These are phyloP conservation scores for Hystrix brachyura DNA, from an alignment of 2,113 vertebrate species.

Conservation along the genomic window DNA sequence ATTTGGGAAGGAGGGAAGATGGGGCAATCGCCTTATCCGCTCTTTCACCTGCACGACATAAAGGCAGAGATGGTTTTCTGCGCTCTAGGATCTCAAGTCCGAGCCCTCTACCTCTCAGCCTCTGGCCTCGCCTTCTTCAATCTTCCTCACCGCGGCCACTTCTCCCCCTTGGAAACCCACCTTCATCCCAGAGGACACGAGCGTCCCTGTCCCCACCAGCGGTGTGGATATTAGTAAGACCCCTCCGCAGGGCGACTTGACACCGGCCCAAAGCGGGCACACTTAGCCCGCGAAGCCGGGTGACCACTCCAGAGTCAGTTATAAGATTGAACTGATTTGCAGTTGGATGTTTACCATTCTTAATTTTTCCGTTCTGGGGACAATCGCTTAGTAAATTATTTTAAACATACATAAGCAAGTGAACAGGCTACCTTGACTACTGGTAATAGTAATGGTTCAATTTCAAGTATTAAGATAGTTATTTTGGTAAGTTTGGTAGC, in stretches of 20 bases:
- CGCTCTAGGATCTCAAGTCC: neutral
- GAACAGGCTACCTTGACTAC: neutral
- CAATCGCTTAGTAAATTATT: neutral
- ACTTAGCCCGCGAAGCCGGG: neutral
- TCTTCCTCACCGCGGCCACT: neutral
- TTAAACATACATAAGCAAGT: neutral
- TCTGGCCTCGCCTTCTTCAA: neutral
- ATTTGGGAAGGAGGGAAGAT: neutral
- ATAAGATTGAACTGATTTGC: neutral
- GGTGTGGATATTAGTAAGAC: neutral
- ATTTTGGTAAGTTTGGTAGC: constrained; percentile 39
- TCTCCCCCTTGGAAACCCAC: neutral
- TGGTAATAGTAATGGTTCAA: neutral
- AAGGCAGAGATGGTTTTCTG: neutral
- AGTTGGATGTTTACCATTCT: neutral
- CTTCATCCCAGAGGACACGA: neutral
- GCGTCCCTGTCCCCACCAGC: neutral
- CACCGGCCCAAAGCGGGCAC: neutral
- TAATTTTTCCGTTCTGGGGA: neutral
- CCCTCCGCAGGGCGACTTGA: neutral
- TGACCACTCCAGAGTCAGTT: neutral
- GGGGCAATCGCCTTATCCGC: neutral
- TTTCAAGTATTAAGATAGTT: neutral
- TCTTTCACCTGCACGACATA: neutral
- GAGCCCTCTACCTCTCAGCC: neutral